Evolutionary conservation across 1,140 invertebrate genomes (phyloP).

Genomic region (Paraescarpia echinospica): DNA sequence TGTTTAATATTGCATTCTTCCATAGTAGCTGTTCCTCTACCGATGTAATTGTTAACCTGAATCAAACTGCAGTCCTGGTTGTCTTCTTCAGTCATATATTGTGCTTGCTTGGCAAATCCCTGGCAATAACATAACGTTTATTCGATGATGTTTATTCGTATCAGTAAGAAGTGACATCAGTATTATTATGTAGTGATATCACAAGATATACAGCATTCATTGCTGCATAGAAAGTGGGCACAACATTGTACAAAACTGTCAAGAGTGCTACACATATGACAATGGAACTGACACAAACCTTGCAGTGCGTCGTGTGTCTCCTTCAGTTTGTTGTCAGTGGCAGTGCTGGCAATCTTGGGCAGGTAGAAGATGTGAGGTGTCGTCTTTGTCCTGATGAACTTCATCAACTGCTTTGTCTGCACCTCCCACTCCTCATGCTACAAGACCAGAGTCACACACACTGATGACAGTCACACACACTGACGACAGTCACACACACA

Average conservation of each 20-base stretch:
- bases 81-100: neutral
- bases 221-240: neutral
- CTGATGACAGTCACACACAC: neutral
- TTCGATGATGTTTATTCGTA: neutral
- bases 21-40: too few relatives aligned
- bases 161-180: too few relatives aligned
- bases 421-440: conserved; percentile 81
- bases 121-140: neutral
- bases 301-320: conserved; percentile 65
- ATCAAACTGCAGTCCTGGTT: too few relatives aligned
- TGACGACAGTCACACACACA: conserved; percentile 14
- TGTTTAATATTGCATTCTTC: neutral
- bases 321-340: conserved; percentile 63
- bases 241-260: neutral
- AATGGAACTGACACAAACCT: conserved; percentile 52
- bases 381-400: conserved; percentile 85
- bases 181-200: neutral
- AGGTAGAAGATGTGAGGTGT: conserved; percentile 86
- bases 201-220: neutral
- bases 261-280: neutral
- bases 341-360: conserved; percentile 72
- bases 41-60: too few relatives aligned
- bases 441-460: conserved; percentile 31
- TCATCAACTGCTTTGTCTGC: conserved; percentile 73
- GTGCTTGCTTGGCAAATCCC: neutral